Base-by-base conservation (phyloP, 2,888 invertebrate species). In the Cerceris ruficornis region DNA sequence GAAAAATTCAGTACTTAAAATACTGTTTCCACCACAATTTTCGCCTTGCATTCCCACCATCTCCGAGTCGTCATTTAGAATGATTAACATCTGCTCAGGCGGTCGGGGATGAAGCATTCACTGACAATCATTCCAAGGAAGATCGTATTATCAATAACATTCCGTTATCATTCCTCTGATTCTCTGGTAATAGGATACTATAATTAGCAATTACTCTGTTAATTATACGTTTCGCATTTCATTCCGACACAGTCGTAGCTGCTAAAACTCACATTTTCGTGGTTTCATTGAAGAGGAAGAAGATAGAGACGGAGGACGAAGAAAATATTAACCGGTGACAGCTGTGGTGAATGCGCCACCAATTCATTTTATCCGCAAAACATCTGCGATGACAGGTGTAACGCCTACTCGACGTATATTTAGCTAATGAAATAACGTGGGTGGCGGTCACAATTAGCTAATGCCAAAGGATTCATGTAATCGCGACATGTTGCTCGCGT, bases 361-460 rank as follows among this genome's bases (percentile, higher is more conserved):
- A 69, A 78, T 74, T 69, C 62, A 69, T 79, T 74, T 78, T 13
- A n/a, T 28, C 55, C 59, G 39, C 64, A 52, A 55, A 13, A 61
- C 64, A 14, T 66, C 65, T 49, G 54, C 70, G 42, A 43, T 61
- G 73, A 52, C 85, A 85, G 77, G 82, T 84, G 82, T 61, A 64
- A 39, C 86, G 80, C 77, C 71, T 46, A 67, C 66, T 54, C 50
- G 61, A 57, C 73, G 69, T 84, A 83, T 84, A 84, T 87, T 84
- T 60, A 78, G 69, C 77, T 28, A 58, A 55, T 78, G 80, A 77
- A 75, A 75, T 80, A 62, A 73, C 83, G 88, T 85, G 84, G 88
- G 85, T 76, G 86, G 71, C 65, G 60, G 49, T 68, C 73, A 72
- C 80, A 88, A 88, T 87, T 87, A 86, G 83, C 79, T 74, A 62